These are phyloP conservation scores for Drosophila virilis DNA, from an alignment of 1,140 invertebrate species.

Conservation along the genomic window DNA sequence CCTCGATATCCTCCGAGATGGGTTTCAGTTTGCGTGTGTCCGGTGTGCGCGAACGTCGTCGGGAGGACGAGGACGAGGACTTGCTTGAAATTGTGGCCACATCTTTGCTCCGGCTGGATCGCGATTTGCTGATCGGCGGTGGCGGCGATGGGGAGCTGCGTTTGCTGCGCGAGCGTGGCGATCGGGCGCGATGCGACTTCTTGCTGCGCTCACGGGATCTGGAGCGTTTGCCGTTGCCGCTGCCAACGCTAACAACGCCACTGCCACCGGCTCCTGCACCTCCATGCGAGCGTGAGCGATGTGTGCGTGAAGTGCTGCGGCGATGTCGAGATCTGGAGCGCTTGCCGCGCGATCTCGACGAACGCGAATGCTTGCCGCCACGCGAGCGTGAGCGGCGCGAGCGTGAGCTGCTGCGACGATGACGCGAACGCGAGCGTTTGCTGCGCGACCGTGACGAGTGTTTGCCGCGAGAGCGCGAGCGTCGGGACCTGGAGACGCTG, in stretches of 20 bases:
- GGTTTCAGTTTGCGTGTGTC: slow-evolving; percentile 75
- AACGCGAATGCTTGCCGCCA: slow-evolving; percentile 71
- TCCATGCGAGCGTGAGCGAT: slow-evolving; percentile 83
- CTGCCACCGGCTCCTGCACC: slow-evolving; percentile 58
- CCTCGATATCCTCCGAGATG: slow-evolving; percentile 71
- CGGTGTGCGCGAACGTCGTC: slow-evolving; percentile 72
- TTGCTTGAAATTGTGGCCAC: slow-evolving; percentile 27
- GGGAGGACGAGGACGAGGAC: slow-evolving; percentile 58
- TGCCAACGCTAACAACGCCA: neutral
- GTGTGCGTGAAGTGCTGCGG: slow-evolving; percentile 60
- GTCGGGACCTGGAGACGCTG: slow-evolving; percentile 85
- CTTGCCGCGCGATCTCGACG: slow-evolving; percentile 74
- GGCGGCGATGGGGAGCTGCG: slow-evolving; percentile 75
- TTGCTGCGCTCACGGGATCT: slow-evolving; percentile 85
- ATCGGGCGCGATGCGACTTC: slow-evolving; percentile 78
- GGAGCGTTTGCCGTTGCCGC: slow-evolving; percentile 84
- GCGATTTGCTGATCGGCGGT: slow-evolving; percentile 54
- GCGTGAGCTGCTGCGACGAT: slow-evolving; percentile 65
- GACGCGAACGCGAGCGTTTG: slow-evolving; percentile 86
- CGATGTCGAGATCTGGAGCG: slow-evolving; percentile 86
- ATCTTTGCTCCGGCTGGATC: slow-evolving; percentile 78
- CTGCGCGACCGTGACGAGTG: slow-evolving; percentile 76
- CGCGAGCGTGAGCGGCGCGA: slow-evolving; percentile 85
- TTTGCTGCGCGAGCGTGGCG: slow-evolving; percentile 78
- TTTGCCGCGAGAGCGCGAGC: slow-evolving; percentile 86